Evolutionary conservation across 2,113 vertebrate genomes (phyloP), one percentile per base, ranked within the genome.

Genomic region (Hiodon alosoides): DNA sequence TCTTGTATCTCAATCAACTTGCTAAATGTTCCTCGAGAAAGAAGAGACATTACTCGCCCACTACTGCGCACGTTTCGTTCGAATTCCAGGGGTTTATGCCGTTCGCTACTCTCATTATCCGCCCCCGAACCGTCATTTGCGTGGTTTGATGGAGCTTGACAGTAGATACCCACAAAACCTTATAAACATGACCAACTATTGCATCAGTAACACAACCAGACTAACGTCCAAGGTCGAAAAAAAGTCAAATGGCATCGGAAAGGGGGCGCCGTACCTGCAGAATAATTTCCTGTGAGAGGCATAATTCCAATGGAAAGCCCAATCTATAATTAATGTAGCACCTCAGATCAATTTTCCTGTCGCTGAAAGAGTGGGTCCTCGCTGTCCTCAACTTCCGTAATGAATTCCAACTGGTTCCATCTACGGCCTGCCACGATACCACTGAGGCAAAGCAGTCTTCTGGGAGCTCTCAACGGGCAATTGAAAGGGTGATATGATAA

Each of bases 291-390:
- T 31, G 31, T 31, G 31, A 31, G 31, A 31, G 31, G 31, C 31
- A 2, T 31, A 31, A 67, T 55, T 69, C 67, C 14, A n/a, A 31
- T 54, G 52, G 60, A 81, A 67, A 58, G 61, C 17, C 11, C 47
- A 16, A 74, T 84, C 73, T 76, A 83, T 84, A 80, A 84, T 86
- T 82, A 78, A 86, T 80, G 72, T 76, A 74, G 71, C 64, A 8
- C 46, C 66, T 69, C 48, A 50, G 78, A 77, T 83, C 79, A 75
- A 78, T 79, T 76, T 82, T 64, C 77, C 31, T n/a, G 82, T 75
- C 65, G 80, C 78, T 81, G 79, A 77, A 80, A 67, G 74, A 80
- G 75, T 6, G 9, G 77, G 70, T 66, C 13, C 13, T 71, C 67
- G 61, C 16, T 60, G n/a, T 66, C 52, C 59, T 46, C 54, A 67